Evolutionary conservation across 2,888 invertebrate genomes (phyloP).

Genomic region (Sympetrum striolatum): DNA sequence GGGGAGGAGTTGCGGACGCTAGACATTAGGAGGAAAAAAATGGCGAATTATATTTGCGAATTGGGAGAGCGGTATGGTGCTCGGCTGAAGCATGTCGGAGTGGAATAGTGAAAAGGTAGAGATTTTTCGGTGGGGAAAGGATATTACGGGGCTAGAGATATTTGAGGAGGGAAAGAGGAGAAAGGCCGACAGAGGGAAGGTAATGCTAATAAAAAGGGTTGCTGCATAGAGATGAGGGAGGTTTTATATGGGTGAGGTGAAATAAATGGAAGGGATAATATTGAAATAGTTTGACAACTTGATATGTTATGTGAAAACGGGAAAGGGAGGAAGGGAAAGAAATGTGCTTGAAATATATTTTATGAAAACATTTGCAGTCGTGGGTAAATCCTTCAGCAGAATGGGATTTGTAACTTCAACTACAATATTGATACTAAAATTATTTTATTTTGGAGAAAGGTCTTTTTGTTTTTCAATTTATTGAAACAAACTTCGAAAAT

Average conservation of each 20-base stretch:
- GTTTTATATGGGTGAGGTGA: not conserved
- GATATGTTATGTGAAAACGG: not conserved
- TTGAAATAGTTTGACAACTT: not conserved
- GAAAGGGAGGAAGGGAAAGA: not conserved
- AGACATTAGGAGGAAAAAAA: not conserved
- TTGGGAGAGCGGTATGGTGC: not conserved
- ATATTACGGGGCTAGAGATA: not conserved
- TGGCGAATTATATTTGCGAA: not conserved
- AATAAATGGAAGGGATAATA: not conserved
- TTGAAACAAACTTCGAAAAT: no score
- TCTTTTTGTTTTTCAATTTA: no score
- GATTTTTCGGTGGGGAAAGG: no score
- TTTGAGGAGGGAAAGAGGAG: not conserved
- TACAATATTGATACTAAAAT: no score
- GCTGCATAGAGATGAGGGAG: not conserved
- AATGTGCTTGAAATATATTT: no score
- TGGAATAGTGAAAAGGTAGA: no score
- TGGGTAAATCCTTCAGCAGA: no score
- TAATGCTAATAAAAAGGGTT: not conserved
- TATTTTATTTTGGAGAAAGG: no score
- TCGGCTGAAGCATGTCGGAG: no score
- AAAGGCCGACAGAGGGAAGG: not conserved
- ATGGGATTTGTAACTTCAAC: no score
- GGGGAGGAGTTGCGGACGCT: not conserved
- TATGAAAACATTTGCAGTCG: no score